phyloP scores from a whole-genome alignment of 1,140 invertebrate genomes.

The Sycophila sp. region DNA sequence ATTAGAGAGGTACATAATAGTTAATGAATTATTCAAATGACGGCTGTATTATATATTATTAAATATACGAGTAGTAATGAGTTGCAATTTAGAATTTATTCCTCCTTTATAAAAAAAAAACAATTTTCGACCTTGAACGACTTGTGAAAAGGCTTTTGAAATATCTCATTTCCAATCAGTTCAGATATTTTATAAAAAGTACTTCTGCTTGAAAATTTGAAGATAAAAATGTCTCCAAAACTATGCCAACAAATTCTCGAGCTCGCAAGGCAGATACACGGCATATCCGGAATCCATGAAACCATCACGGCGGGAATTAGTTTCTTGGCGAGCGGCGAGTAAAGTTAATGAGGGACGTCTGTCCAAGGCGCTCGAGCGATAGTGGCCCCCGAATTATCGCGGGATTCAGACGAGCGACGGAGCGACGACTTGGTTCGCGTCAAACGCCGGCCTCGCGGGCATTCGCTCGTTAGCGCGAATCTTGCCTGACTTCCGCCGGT shows the following conservation, averaged over 20 bases:
- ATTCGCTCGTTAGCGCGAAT: constrained; percentile 40
- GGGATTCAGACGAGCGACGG: neutral
- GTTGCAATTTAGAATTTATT: no score
- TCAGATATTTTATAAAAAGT: neutral
- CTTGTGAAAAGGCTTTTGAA: no score
- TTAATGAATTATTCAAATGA: no score
- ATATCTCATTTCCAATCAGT: neutral
- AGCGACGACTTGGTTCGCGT: neutral
- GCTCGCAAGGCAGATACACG: no score
- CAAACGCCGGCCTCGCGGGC: neutral
- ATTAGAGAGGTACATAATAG: no score
- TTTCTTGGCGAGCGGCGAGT: neutral
- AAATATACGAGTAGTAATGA: no score
- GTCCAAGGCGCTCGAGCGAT: constrained; percentile 12
- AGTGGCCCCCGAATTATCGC: neutral
- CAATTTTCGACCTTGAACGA: no score
- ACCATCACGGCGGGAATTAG: constrained; percentile 13
- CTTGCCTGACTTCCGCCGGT: constrained; percentile 36
- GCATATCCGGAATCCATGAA: no score
- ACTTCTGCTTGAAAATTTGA: neutral
- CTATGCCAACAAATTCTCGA: no score
- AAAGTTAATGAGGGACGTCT: constrained; percentile 9
- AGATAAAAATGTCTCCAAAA: no score
- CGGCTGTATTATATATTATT: no score
- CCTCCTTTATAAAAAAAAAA: no score